phyloP scores from a whole-genome alignment of 2,113 vertebrate genomes.

The Carassius carassius region DNA sequence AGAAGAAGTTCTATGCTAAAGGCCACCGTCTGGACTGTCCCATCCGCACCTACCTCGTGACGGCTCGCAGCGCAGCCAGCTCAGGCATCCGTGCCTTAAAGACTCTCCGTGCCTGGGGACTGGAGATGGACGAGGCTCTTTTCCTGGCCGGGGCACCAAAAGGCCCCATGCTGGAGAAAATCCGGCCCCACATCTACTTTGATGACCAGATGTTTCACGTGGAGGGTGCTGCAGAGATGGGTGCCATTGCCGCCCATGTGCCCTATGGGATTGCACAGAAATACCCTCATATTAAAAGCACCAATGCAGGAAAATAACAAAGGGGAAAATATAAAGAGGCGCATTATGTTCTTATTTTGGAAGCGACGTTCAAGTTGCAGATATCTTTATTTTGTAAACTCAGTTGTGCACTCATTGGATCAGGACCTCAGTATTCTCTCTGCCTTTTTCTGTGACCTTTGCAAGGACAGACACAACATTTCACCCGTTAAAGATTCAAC shows the following conservation, averaged over 20 bases:
- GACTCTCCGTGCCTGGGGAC: conserved; percentile 94
- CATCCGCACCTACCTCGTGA: conserved; percentile 95
- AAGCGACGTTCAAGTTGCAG: not conserved
- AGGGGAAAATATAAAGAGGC: not conserved
- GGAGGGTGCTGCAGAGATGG: conserved; percentile 91
- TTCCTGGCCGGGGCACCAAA: conserved; percentile 95
- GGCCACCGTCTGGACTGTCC: conserved; percentile 92
- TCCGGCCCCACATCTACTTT: conserved; percentile 96
- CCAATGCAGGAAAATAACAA: conserved; percentile 60
- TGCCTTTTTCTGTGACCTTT: conserved; percentile 17
- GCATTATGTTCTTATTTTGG: not conserved
- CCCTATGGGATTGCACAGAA: conserved; percentile 92
- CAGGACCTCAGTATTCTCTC: not conserved
- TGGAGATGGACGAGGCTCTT: conserved; percentile 94
- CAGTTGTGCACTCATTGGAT: not conserved
- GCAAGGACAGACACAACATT: not conserved
- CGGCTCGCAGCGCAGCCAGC: conserved; percentile 93
- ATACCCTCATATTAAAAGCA: conserved; percentile 60
- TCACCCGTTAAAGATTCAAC: conserved; percentile 4
- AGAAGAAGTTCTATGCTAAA: conserved; percentile 97
- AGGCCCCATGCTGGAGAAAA: conserved; percentile 93
- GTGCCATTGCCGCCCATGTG: conserved; percentile 91
- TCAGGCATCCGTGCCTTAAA: conserved; percentile 94
- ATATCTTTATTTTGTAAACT: conserved; percentile 18
- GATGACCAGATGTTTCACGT: conserved; percentile 99